Evolutionary conservation across 2,888 invertebrate genomes (phyloP).

Genomic region (Epirrhoe tristata): DNA sequence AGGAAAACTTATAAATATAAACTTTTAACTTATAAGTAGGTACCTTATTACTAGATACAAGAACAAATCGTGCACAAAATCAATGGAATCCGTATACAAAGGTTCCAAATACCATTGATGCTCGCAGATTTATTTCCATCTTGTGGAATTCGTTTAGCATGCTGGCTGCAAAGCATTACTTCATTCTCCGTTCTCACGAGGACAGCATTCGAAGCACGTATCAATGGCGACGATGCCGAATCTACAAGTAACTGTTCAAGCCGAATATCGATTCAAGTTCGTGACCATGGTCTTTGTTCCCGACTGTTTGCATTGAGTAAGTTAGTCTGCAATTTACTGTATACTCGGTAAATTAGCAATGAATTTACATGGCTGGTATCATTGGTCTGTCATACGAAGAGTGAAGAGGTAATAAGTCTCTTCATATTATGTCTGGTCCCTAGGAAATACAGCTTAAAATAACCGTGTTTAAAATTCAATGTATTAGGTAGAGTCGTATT

Average conservation of each 20-base stretch:
- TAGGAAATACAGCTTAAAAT: too few species aligned
- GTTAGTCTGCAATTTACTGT: not conserved
- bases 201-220: slow-evolving; percentile 73
- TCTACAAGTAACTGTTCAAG: slow-evolving; percentile 79
- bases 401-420: too few species aligned
- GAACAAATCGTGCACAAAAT: not conserved
- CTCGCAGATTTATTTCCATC: slow-evolving; percentile 22
- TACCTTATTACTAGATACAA: too few species aligned
- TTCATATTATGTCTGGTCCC: too few species aligned
- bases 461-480: too few species aligned
- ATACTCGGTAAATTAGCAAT: slow-evolving; percentile 1
- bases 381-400: not conserved
- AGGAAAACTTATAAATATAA: too few species aligned
- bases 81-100: not conserved
- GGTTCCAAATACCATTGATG: slow-evolving; percentile 12
- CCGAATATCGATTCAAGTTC: slow-evolving; percentile 69
- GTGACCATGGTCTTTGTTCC: slow-evolving; percentile 34
- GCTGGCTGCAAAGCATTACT: slow-evolving; percentile 56
- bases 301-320: slow-evolving; percentile 1
- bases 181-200: slow-evolving; percentile 75
- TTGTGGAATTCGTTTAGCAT: slow-evolving; percentile 43
- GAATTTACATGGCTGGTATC: slow-evolving; percentile 3
- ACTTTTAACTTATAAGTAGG: too few species aligned
- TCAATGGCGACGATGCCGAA: slow-evolving; percentile 71
- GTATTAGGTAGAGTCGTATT: too few species aligned